A percentile compares a stretch with the other conserved stretches of the same genome.
These are phyloP conservation scores for Drosophila infuscata DNA, from an alignment of 2,888 invertebrate species.

Conservation along the genomic window DNA sequence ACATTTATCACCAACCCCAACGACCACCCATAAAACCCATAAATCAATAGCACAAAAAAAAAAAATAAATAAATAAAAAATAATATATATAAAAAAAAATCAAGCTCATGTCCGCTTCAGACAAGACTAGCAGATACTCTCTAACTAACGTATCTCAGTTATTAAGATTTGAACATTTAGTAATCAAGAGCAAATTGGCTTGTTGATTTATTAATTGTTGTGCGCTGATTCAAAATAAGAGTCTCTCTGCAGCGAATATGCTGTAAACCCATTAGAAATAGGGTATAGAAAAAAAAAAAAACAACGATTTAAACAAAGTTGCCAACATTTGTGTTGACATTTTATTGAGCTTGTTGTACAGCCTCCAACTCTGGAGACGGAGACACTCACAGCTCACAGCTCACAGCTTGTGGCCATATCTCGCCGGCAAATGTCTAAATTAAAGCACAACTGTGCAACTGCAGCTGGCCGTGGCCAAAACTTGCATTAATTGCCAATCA, in stretches of 20 bases:
- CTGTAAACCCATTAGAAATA: neutral
- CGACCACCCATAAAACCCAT: slow-evolving; percentile 66
- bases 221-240: neutral
- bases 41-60: slow-evolving; percentile 34
- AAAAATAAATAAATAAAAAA: neutral
- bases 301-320: slow-evolving; percentile 2
- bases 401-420: slow-evolving; percentile 68
- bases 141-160: neutral
- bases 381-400: slow-evolving; percentile 7
- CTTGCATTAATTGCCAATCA: slow-evolving; percentile 76
- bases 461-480: slow-evolving; percentile 47
- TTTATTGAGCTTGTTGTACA: slow-evolving; percentile 69
- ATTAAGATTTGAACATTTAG: neutral
- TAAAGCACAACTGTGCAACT: slow-evolving; percentile 52
- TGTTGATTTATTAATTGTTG: slow-evolving; percentile 6
- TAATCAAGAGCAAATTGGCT: neutral
- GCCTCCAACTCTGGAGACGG: slow-evolving; percentile 11
- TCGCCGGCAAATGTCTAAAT: slow-evolving; percentile 76
- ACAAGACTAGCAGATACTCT: slow-evolving; percentile 32
- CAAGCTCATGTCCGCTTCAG: slow-evolving; percentile 1
- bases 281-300: slow-evolving; percentile 25
- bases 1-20: slow-evolving; percentile 62
- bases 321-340: slow-evolving; percentile 76
- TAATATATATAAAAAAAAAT: neutral
- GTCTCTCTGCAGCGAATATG: neutral